Conservation (phyloP, 2,888 invertebrate genomes). For the Apamea epomidion region DNA sequence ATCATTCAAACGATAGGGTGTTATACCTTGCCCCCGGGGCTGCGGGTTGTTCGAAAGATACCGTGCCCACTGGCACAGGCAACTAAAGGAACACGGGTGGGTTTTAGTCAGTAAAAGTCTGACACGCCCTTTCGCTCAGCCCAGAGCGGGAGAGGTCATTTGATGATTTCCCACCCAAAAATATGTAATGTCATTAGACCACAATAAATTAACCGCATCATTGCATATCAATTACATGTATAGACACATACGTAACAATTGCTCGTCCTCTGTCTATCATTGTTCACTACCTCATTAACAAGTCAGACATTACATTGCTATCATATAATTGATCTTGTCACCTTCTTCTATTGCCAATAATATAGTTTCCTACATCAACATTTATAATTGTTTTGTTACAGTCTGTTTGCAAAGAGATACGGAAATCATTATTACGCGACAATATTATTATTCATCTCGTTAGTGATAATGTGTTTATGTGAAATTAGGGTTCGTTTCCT, state of each 20-base stretch:
- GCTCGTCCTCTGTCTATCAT: constrained; percentile 64
- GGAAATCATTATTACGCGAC: constrained; percentile 79
- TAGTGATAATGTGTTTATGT: constrained; percentile 63
- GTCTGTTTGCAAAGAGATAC: constrained; percentile 76
- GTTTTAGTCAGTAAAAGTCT: too few species aligned
- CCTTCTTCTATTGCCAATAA: constrained; percentile 72
- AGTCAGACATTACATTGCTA: constrained; percentile 54
- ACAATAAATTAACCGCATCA: constrained; percentile 43
- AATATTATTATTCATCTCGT: constrained; percentile 65
- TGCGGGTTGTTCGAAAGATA: too few species aligned
- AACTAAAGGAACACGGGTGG: too few species aligned
- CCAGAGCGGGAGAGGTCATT: too few species aligned
- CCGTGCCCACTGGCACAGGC: too few species aligned
- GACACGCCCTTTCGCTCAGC: too few species aligned
- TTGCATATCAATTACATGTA: constrained; percentile 48
- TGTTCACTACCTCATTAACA: constrained; percentile 65
- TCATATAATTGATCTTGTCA: constrained; percentile 71
- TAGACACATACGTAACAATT: constrained; percentile 58
- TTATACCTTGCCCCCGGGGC: too few species aligned
- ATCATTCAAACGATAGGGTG: background rate
- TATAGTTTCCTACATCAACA: constrained; percentile 73
- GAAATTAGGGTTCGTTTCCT: constrained; percentile 57
- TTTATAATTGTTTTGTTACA: constrained; percentile 79
- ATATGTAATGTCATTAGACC: constrained; percentile 30
- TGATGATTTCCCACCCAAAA: too few species aligned